Evolutionary conservation across 2,888 invertebrate genomes (phyloP), one percentile per base, ranked within the genome.

Genomic region (Brachypalpus laphriformis): DNA sequence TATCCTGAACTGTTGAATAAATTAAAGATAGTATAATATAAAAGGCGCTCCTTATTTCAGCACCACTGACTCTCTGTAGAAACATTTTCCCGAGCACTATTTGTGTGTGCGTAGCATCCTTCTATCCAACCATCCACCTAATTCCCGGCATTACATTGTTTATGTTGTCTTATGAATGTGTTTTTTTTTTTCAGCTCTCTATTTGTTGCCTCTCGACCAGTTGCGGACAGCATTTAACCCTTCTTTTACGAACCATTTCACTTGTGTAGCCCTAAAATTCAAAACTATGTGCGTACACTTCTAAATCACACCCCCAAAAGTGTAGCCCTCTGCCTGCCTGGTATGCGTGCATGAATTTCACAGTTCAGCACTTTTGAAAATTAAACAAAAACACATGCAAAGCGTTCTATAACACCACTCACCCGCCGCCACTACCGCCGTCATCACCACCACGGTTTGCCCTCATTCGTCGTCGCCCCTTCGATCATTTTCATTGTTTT

Each of bases 301-400:
- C 71, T 85, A 76, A 80, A 85, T 85, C 78, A 71, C 70, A 75
- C 65, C 51, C 63, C 61, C 42, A 8, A 20, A 65, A 25, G 9
- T 31, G 37, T 14, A 8, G 37, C 37, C 61, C 25, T 18, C 45
- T 18, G 31, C 28, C 63, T 45, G 61, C 42, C 37, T 59, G 70
- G 71, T 85, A 75, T 85, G 80, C 81, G 85, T 85, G 85, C 80
- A 85, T 81, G 85, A 85, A 85, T 85, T 85, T 85, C 85, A 85
- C 85, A 85, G 85, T 85, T 85, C 85, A 85, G 85, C 85, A 85
- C 85, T 85, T 85, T 85, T 85, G 85, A 85, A 85, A 85, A 85
- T 85, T 85, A 85, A 85, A 85, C 85, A 85, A 85, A 85, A 85
- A 81, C 85, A 85, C 81, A 85, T 85, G 75, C 75, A 54, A 81